Base-by-base conservation (phyloP, 2,888 invertebrate species). In the Clunio marinus region DNA sequence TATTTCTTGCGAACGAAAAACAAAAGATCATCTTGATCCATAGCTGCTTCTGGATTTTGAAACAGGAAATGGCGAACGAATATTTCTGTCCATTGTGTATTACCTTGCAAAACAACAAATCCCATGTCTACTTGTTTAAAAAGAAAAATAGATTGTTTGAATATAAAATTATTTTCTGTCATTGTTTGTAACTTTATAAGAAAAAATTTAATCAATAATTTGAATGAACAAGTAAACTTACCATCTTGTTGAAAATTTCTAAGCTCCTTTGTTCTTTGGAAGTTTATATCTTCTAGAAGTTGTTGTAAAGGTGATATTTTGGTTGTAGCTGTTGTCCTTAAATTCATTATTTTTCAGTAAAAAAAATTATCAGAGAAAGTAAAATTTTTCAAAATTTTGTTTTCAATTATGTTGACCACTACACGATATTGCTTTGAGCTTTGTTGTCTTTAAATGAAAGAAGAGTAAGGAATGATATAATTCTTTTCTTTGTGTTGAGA, bases 1-100 rank as follows among this genome's bases (percentile, higher is more conserved):
- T 93, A 93, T 73, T 91, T 88, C 77, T 93, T 93, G 70, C 95
- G 83, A n/a, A 97, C 94, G 79, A 96, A 96, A 81, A 97, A 97
- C 71, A 97, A 80, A 74, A 97, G 83, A 80, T 96, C 96, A 81
- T 97, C 96, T 73, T 92, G 89, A 79, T 94, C 93, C 74, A 93
- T 93, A 71, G 90, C 88, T 68, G 76, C 76, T 68, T 77, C 76
- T 71, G 92, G 93, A 72, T 89, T 88, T 82, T 92, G 92, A 77
- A 94, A 94, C 66, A 96, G 82, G 79, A 96, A 96, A 81, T 96
- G 93, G 13, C 93, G 85, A 72, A 94, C 93, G 80, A 96, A 96
- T 72, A 96, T 83, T 79, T 94, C 93, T 66, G 94, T 96, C 96
- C 96, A 96, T 76, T 96, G 96, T 2, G 93, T 93, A 70, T 92